phyloP scores from a whole-genome alignment of 2,797 vertebrate species.

The Mallotus villosus region DNA sequence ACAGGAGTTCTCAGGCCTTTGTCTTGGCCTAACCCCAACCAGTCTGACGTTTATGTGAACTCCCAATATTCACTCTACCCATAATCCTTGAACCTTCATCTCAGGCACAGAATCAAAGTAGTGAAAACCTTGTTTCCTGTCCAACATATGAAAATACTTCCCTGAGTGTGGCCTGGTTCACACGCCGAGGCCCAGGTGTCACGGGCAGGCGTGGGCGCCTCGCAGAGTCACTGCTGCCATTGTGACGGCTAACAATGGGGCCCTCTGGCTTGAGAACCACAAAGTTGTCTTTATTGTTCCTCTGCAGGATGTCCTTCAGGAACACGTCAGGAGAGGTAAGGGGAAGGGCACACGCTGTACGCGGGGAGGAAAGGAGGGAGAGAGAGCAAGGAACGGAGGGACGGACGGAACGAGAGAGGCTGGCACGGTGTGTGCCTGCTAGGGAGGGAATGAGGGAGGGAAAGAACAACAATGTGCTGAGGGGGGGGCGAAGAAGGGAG shows the following conservation, averaged over 20 bases:
- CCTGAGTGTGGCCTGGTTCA: no score
- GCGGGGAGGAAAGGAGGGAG: constrained; percentile 2
- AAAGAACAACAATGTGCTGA: no score
- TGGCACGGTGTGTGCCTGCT: constrained; percentile 21
- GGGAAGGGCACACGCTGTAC: constrained; percentile 39
- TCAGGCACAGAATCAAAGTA: background rate
- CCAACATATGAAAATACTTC: no score
- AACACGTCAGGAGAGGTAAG: constrained; percentile 55
- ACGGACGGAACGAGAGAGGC: background rate
- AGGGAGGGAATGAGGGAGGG: constrained; percentile 7
- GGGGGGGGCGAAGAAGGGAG: no score
- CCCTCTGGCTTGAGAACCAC: constrained; percentile 76
- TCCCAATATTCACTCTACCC: no score
- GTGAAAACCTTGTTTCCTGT: background rate
- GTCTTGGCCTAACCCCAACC: no score
- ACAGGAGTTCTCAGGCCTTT: no score
- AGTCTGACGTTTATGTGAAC: no score
- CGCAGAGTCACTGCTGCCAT: constrained; percentile 37
- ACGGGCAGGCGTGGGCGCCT: background rate
- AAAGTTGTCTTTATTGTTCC: constrained; percentile 58
- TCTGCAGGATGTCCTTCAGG: constrained; percentile 78
- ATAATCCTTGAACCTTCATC: no score
- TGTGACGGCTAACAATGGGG: constrained; percentile 68
- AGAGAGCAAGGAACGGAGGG: background rate
- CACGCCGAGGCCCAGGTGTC: constrained; percentile 29